Conservation (phyloP, 2,797 vertebrate species). For the Ctenopoma multispine region DNA sequence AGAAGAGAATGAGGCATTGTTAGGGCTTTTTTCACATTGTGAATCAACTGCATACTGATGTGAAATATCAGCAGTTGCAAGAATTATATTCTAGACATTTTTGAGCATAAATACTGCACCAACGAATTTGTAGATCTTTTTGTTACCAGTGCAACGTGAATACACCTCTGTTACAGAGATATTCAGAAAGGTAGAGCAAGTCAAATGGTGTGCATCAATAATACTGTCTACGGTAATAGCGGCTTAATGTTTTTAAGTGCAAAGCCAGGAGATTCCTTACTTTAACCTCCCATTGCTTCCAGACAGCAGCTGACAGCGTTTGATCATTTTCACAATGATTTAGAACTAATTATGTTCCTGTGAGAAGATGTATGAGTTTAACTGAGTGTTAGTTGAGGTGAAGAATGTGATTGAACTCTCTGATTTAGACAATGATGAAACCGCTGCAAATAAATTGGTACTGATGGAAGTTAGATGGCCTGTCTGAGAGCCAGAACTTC, state of each 20-base stretch:
- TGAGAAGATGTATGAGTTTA: constrained; percentile 27
- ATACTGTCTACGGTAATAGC: constrained; percentile 11
- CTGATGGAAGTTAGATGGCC: constrained; percentile 42
- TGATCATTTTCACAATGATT: constrained; percentile 38
- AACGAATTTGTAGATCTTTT: too few species aligned
- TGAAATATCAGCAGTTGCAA: too few species aligned
- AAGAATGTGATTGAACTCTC: constrained; percentile 33
- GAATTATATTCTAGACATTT: too few species aligned
- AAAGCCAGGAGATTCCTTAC: constrained; percentile 4
- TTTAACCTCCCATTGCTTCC: neutral
- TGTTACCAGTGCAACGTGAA: neutral
- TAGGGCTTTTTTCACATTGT: neutral
- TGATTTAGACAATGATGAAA: constrained; percentile 49
- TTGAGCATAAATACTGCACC: too few species aligned
- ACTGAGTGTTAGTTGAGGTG: constrained; percentile 38
- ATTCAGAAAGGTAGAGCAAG: constrained; percentile 4
- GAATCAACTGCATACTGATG: too few species aligned
- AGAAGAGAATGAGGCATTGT: neutral
- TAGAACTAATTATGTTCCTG: constrained; percentile 25
- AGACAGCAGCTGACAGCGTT: constrained; percentile 10
- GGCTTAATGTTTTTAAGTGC: constrained; percentile 5
- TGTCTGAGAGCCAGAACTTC: constrained; percentile 42
- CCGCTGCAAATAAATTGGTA: constrained; percentile 34
- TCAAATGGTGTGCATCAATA: constrained; percentile 18
- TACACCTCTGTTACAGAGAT: neutral